Evolutionary conservation across 2,888 invertebrate species (phyloP), one percentile per base, ranked within the genome.

Genomic region (Elgonia sp.): DNA sequence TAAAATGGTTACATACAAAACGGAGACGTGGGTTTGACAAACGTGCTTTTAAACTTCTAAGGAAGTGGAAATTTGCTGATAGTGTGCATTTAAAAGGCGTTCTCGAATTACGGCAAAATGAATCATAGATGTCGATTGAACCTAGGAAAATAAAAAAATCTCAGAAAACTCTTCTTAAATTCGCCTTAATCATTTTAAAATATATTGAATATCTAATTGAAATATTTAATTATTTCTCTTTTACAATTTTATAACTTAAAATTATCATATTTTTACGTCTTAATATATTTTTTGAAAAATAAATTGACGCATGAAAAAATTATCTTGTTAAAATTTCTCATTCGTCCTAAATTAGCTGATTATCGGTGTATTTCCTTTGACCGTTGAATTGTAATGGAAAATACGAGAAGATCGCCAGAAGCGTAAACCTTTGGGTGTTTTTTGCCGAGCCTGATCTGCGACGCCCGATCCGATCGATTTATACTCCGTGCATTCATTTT

Each of bases 21-120:
- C 81, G 81, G 53, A 70, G 53, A 69, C 53, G 67, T 69, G 39
- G 57, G 65, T 83, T 75, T 83, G 75, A 83, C 83, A 83, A 83
- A 83, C 83, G 83, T 69, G 75, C 67, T 75, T 79, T 84, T 77
- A 73, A 80, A 65, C 70, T 72, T 70, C 75, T 62, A 75, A 73
- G 60, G 77, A 73, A 77, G 75, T 65, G 65, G 85, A 85, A 85
- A 85, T 85, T 80, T 80, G 85, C 79, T 85, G 85, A 85, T 85
- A 85, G 80, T 57, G 85, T 85, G 85, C 67, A 73, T 85, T 85
- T 85, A 80, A 85, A 85, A 79, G 69, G 73, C 80, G 85, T 62
- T 80, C 60, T 77, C 37, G 69, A 63, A 80, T 85, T 75, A 70
- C 42, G 21, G 55, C 57, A 46, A 73, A 80, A 81, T 86, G 76